phyloP scores from a whole-genome alignment of 2,888 invertebrate genomes.

The Priocnemis perturbator region DNA sequence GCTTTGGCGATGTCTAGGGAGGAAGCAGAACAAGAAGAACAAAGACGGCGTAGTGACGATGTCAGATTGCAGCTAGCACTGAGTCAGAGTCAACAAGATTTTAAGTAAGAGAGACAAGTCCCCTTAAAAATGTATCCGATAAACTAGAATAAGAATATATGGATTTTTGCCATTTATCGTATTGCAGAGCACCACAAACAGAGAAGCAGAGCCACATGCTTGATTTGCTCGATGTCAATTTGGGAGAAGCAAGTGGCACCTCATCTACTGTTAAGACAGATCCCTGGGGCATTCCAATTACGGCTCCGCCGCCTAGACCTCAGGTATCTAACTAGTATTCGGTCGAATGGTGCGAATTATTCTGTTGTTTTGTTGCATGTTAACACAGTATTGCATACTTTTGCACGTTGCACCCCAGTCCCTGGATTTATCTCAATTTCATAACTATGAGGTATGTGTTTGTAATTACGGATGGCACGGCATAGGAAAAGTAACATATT shows the following conservation, averaged over 20 bases:
- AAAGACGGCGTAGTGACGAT: slow-evolving; percentile 95
- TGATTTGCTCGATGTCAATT: slow-evolving; percentile 88
- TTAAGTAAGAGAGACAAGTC: slow-evolving; percentile 80
- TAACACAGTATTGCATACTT: slow-evolving; percentile 33
- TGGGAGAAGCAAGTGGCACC: slow-evolving; percentile 80
- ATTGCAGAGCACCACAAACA: slow-evolving; percentile 67
- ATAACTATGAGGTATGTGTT: slow-evolving; percentile 47
- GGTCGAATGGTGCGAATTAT: background rate
- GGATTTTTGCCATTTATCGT: slow-evolving; percentile 2
- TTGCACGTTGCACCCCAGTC: slow-evolving; percentile 62
- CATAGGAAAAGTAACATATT: background rate
- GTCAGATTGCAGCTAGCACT: slow-evolving; percentile 96
- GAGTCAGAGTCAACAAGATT: slow-evolving; percentile 95
- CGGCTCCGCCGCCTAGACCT: slow-evolving; percentile 78
- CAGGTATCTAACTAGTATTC: slow-evolving; percentile 75
- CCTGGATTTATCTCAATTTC: slow-evolving; percentile 69
- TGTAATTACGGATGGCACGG: background rate
- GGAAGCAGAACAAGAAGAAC: slow-evolving; percentile 98
- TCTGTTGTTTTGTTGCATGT: slow-evolving; percentile 43
- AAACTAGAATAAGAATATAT: background rate
- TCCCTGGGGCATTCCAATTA: slow-evolving; percentile 84
- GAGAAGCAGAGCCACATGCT: slow-evolving; percentile 84
- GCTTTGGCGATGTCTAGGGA: slow-evolving; percentile 99
- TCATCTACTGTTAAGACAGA: slow-evolving; percentile 77
- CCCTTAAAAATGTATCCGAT: background rate